Percentiles rank a stretch among this genome's conserved stretches.
These are phyloP conservation scores for Sander lucioperca DNA, from an alignment of 2,113 vertebrate genomes.

Conservation along the genomic window DNA sequence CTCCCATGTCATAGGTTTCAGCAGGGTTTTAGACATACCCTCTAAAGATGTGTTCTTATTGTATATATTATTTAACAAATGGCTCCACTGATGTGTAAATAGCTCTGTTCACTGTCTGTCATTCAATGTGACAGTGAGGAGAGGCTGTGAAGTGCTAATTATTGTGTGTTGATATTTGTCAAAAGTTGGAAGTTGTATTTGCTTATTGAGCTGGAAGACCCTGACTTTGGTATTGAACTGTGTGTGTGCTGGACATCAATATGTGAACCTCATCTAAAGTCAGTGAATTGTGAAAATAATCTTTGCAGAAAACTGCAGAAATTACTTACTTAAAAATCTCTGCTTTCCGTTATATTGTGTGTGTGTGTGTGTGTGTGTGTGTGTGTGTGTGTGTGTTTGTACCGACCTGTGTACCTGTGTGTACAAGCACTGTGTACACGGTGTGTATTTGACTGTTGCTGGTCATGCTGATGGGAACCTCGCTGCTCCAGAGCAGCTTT, in stretches of 20 bases:
- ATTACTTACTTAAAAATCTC: neutral
- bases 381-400: constrained; percentile 11
- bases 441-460: constrained; percentile 47
- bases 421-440: neutral
- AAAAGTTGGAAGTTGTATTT: neutral
- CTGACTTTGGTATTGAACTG: constrained; percentile 13
- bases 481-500: constrained; percentile 68
- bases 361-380: neutral
- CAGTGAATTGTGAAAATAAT: neutral
- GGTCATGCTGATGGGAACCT: constrained; percentile 67
- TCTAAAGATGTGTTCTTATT: constrained; percentile 37
- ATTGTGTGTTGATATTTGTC: constrained; percentile 6
- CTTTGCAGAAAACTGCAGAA: neutral
- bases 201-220: constrained; percentile 25
- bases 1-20: constrained; percentile 12
- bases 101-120: constrained; percentile 30
- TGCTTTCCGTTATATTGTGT: neutral
- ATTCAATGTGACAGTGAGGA: constrained; percentile 26
- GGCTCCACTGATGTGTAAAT: constrained; percentile 25
- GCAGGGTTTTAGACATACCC: constrained; percentile 6
- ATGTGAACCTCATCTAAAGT: neutral
- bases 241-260: neutral
- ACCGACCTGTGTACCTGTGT: constrained; percentile 5
- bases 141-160: neutral
- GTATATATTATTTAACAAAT: constrained; percentile 48